Evolutionary conservation across 2,888 invertebrate genomes (phyloP), one percentile per base, ranked within the genome.

Genomic region (Colletes collaris): DNA sequence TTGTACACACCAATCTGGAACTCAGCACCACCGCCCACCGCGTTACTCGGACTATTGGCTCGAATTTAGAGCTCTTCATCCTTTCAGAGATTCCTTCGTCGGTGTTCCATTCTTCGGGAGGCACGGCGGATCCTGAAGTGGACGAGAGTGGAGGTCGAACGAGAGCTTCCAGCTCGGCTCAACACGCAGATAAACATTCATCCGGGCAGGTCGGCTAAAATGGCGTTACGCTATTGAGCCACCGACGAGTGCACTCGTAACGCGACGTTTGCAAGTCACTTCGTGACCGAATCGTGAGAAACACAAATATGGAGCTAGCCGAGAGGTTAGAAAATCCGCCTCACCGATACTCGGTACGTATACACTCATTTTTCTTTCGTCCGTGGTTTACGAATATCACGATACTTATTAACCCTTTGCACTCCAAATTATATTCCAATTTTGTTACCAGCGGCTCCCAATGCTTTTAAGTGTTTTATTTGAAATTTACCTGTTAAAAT

Each of bases 281-380:
- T 87, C 88, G 91, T 91, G 89, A 91, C 91, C 92, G 89, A 90
- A 91, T 91, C 92, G 92, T 92, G 92, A 91, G 92, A 92, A 92
- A 92, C 87, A 90, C 91, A 92, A 92, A 92, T 90, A 92, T 87
- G 79, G 82, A 60, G 59, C 63, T 56, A 69, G 55, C 60, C 49
- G 73, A 35, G 59, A 46, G 13, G 74, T 74, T 67, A 55, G 52
- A 68, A 55, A 62, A 66, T 65, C 13, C 37, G 52, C 37, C 49
- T 53, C 40, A 40, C n/a, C 35, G 49, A 56, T 27, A 10, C 10
- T n/a, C n/a, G 13, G 4, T 46, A 13, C 44, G 37, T 27, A 35
- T 50, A 10, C 10, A 52, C 35, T 1, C 35, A 0, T 4, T 55
- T 72, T 52, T 64, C 3, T 10, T 13, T 10, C 64, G 11, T 7